Evolutionary conservation across 1,140 invertebrate genomes (phyloP), one percentile per base, ranked within the genome.

Genomic region (Plectus sambesii): DNA sequence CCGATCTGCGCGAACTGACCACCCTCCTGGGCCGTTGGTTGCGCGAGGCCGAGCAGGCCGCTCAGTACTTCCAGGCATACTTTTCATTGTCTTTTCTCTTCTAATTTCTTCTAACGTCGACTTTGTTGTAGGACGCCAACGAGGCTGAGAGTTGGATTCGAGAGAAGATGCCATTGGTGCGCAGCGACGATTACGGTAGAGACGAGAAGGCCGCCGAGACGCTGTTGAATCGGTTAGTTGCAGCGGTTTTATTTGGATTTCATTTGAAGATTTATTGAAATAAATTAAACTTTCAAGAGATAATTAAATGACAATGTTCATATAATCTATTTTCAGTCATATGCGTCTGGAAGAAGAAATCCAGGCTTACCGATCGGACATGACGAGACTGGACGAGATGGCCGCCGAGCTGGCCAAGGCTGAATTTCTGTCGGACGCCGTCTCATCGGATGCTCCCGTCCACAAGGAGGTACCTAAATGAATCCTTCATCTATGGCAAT

Each of bases 111-210:
- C n/a, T n/a, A n/a, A n/a, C n/a, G n/a, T n/a, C n/a, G n/a, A n/a
- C n/a, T 77, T 93, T 89, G 73, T 90, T 89, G 66, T 82, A 87
- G 2, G 90, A 97, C 73, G 89, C 88, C 0, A 94, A 97, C 70
- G 92, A 98, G 69, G 84, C 88, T 0, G 90, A 96, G 62, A 92
- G 87, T 0, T 97, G 89, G 88, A 81, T 97, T 73, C 83, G 85
- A 55, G 88, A 94, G 68, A 88, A 88, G 69, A 81, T 84, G 69
- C 80, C 86, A 0, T 72, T 96, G 20, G 83, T 88, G 1, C 77
- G 79, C n/a, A 87, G 84, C 0, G 78, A 78, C 24, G 88, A 94
- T 72, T 84, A 82, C 59, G 88, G 88, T 2, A 78, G 79, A 27
- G 87, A 92, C 72, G 87, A 92, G 61, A 82, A 85, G 0, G 83